Conservation (phyloP, 2,888 invertebrate genomes). For the Tetragnatha montana region DNA sequence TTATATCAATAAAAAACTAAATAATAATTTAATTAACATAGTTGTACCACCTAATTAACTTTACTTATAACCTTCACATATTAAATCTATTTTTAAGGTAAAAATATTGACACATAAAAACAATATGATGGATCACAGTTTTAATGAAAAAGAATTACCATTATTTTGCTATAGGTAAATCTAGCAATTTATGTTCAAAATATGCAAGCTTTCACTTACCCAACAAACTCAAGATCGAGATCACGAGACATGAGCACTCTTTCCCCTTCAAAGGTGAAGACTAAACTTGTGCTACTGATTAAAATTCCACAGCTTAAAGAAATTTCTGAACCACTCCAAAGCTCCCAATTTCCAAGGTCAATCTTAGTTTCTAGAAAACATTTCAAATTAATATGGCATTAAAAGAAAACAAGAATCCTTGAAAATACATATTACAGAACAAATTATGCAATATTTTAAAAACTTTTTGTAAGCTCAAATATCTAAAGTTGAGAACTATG, state of each 20-base stretch:
- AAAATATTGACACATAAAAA: not conserved
- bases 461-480: too few relatives aligned
- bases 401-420: not conserved
- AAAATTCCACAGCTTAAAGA: constrained; percentile 75
- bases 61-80: too few relatives aligned
- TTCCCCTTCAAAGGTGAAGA: constrained; percentile 75
- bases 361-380: constrained; percentile 46
- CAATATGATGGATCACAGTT: not conserved
- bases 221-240: constrained; percentile 75
- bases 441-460: too few relatives aligned
- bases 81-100: not conserved
- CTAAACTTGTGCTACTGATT: constrained; percentile 74
- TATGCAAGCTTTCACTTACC: constrained; percentile 73
- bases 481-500: too few relatives aligned
- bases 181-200: not conserved
- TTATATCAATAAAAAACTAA: too few relatives aligned
- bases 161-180: not conserved
- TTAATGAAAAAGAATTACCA: not conserved
- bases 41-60: too few relatives aligned
- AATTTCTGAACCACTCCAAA: constrained; percentile 74
- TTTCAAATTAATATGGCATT: not conserved
- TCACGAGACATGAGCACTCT: constrained; percentile 75
- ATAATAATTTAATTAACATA: too few relatives aligned
- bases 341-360: constrained; percentile 67
- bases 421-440: too few relatives aligned